Evolutionary conservation across 2,797 vertebrate species (phyloP).

Genomic region (Pelochelys cantorii): DNA sequence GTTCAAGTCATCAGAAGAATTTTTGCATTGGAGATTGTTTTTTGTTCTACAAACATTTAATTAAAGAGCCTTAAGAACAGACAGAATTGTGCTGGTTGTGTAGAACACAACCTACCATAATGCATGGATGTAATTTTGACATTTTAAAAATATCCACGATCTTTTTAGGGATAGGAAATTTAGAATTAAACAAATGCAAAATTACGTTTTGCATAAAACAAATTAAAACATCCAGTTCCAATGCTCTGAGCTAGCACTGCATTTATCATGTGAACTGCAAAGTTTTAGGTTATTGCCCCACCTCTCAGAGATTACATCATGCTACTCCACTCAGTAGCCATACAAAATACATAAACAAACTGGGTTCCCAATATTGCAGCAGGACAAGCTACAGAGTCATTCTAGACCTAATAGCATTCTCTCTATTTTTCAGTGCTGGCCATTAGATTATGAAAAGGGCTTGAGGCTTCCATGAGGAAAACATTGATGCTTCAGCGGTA

Average conservation of each 20-base stretch:
- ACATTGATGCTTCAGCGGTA: neutral
- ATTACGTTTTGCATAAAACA: too few species aligned
- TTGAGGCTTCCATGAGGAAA: neutral
- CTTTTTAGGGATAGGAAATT: neutral
- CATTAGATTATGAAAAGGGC: neutral
- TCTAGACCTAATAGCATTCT: too few species aligned
- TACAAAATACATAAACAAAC: neutral
- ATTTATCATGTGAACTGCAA: neutral
- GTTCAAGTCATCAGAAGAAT: neutral
- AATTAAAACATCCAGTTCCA: neutral
- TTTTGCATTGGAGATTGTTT: neutral
- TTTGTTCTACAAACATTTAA: neutral
- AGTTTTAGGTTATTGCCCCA: neutral
- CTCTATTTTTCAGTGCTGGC: neutral
- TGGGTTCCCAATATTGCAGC: neutral
- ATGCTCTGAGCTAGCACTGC: neutral
- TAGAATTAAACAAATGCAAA: neutral
- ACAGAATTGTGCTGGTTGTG: neutral
- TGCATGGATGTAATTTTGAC: rapidly evolving
- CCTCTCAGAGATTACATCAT: neutral
- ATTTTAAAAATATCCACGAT: neutral
- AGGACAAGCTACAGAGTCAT: neutral
- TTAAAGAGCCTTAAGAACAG: neutral
- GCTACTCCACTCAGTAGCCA: neutral
- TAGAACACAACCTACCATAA: neutral